Conservation (phyloP, 2,797 vertebrate species). For the Oreochromis grahami region DNA sequence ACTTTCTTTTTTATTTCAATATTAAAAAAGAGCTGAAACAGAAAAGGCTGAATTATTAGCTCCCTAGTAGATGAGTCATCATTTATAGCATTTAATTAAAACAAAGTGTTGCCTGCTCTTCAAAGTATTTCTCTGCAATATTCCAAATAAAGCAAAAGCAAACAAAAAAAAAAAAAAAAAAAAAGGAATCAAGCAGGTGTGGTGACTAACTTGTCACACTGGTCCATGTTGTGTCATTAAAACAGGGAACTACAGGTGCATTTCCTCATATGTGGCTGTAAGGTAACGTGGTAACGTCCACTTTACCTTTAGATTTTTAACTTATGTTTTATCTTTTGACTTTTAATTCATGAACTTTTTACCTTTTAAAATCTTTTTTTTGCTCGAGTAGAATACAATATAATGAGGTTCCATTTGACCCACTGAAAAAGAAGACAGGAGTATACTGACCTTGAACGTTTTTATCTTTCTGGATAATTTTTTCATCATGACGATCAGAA, state of each 20-base stretch:
- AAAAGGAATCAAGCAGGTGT: background rate
- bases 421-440: background rate
- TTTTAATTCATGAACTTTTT: background rate
- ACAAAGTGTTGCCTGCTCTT: too few species aligned
- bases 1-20: too few species aligned
- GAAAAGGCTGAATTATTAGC: too few species aligned
- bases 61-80: too few species aligned
- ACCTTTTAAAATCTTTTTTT: background rate
- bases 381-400: background rate
- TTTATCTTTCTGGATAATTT: background rate
- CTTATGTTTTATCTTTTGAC: background rate
- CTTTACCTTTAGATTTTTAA: background rate
- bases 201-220: background rate
- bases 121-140: too few species aligned
- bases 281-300: fast-evolving
- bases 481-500: background rate
- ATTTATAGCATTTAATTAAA: too few species aligned
- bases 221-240: too few species aligned
- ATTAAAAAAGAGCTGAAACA: too few species aligned
- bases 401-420: background rate
- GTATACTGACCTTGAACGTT: background rate
- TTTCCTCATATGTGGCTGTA: fast-evolving
- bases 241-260: background rate
- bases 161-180: too few species aligned
- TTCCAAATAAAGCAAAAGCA: too few species aligned